Conservation (phyloP, 2,888 invertebrate genomes). For the Malthinus flaveolus region DNA sequence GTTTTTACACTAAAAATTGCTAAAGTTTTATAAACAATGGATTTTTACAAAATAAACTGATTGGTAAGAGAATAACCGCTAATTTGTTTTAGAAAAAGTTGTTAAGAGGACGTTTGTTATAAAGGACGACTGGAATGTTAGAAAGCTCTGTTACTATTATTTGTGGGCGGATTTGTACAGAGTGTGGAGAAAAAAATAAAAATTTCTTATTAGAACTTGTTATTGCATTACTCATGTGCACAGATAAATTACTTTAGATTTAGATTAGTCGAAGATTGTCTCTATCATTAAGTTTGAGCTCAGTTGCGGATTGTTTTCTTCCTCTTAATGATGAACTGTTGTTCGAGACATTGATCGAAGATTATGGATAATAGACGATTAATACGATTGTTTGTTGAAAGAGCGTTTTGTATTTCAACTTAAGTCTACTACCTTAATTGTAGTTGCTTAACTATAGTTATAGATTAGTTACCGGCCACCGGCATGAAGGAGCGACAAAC, state of each 20-base stretch:
- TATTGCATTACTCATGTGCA: conserved; percentile 39
- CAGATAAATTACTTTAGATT: conserved; percentile 37
- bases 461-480: too few species aligned
- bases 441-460: too few species aligned
- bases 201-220: conserved; percentile 38
- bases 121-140: conserved; percentile 43
- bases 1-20: neutral
- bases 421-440: too few species aligned
- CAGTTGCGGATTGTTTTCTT: too few species aligned
- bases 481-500: too few species aligned
- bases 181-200: conserved; percentile 38
- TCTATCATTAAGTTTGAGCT: conserved; percentile 2
- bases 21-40: too few species aligned
- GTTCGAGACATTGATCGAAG: too few species aligned
- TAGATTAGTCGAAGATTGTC: conserved; percentile 18
- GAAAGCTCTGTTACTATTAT: conserved; percentile 44
- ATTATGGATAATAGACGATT: too few species aligned
- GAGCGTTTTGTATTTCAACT: too few species aligned
- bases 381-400: too few species aligned
- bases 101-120: conserved; percentile 6
- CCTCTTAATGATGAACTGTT: neutral
- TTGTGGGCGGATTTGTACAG: conserved; percentile 45
- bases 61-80: conserved; percentile 2
- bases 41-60: conserved; percentile 3
- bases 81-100: neutral